These are phyloP conservation scores for Steinernema hermaphroditum DNA, from an alignment of 2,888 invertebrate species.

Conservation along the genomic window DNA sequence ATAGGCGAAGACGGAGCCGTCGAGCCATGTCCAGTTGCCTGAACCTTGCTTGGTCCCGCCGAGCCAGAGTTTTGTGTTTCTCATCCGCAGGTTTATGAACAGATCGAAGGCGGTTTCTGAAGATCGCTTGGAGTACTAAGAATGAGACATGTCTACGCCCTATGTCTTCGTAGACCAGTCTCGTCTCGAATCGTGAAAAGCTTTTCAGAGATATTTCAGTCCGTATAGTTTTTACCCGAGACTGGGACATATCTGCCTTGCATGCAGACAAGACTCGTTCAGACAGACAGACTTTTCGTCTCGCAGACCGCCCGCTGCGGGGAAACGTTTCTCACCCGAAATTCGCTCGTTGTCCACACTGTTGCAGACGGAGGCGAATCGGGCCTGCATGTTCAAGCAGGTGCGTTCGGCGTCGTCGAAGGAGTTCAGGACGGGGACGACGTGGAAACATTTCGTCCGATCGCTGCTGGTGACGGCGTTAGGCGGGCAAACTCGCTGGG, in stretches of 20 bases:
- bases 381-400: not conserved
- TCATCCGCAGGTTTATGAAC: not conserved
- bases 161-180: too few relatives aligned
- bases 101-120: not conserved
- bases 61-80: not conserved
- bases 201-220: too few relatives aligned
- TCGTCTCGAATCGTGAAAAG: too few relatives aligned
- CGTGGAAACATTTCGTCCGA: not conserved
- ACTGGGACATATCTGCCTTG: too few relatives aligned
- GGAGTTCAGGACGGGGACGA: not conserved
- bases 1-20: not conserved
- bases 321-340: not conserved
- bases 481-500: not conserved
- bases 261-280: too few relatives aligned
- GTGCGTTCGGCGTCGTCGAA: not conserved
- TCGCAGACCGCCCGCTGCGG: too few relatives aligned
- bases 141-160: too few relatives aligned
- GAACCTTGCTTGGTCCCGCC: not conserved
- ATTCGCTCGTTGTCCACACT: not conserved
- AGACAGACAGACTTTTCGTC: too few relatives aligned
- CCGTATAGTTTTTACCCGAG: too few relatives aligned
- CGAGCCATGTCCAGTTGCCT: too few relatives aligned
- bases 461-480: not conserved
- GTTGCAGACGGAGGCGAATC: not conserved
- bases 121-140: not conserved